These are phyloP conservation scores for Xestia ashworthii DNA, from an alignment of 2,888 invertebrate species.

Conservation along the genomic window DNA sequence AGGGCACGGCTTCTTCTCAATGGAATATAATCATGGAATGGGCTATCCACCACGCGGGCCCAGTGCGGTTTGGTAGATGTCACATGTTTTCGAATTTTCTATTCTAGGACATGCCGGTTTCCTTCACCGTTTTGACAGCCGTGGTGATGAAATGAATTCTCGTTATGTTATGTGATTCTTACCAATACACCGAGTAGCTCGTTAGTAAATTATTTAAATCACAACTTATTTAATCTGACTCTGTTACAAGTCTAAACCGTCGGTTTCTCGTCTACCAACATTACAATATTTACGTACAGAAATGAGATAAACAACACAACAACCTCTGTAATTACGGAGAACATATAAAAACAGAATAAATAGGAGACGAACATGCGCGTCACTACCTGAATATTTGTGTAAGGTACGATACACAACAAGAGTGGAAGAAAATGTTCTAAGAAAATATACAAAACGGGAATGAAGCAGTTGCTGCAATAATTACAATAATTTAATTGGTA, in stretches of 20 bases:
- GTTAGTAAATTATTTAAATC: not conserved
- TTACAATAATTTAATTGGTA: no score
- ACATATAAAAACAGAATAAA: constrained; percentile 46
- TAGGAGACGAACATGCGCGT: constrained; percentile 37
- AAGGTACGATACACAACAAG: constrained; percentile 39
- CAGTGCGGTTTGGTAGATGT: no score
- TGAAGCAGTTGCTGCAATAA: not conserved
- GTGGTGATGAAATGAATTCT: no score
- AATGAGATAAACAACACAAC: constrained; percentile 23
- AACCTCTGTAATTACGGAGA: constrained; percentile 51
- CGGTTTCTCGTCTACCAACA: not conserved
- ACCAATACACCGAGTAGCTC: not conserved
- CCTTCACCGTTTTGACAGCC: no score
- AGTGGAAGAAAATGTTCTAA: not conserved
- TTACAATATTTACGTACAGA: constrained; percentile 1
- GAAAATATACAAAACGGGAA: not conserved
- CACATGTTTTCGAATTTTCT: no score
- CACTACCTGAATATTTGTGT: constrained; percentile 61
- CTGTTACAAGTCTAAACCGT: not conserved
- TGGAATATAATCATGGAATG: no score
- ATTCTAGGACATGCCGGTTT: no score
- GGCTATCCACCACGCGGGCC: no score
- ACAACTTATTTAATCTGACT: not conserved
- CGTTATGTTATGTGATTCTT: not conserved
- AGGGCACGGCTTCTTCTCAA: no score